Base-by-base conservation (phyloP, 1,140 invertebrate species). In the Portunus trituberculatus region DNA sequence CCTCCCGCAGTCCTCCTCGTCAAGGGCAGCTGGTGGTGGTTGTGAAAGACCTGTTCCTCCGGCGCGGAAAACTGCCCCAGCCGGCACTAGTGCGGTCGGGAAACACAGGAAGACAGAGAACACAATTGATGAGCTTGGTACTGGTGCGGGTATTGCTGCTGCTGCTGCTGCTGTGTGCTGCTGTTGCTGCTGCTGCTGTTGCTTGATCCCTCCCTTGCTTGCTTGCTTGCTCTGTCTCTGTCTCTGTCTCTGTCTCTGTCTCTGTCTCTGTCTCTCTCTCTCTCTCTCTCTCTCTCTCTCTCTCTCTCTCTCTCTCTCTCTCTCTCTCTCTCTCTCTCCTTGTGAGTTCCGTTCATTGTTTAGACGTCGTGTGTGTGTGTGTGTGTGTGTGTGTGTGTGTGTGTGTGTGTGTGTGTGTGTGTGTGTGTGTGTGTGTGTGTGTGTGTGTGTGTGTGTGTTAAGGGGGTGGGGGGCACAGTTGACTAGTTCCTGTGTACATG, bases 271-370 rank as follows among this genome's bases (percentile, higher is more conserved):
- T 76, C 67, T 76, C 67, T 76, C 67, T 76, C 67, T 76, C 67
- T 76, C 67, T 76, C 67, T 76, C 67, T 76, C 67, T 76, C 67
- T 76, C 67, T 76, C 67, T 76, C 67, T 76, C 67, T 76, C 67
- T n/a, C 67, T n/a, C 67, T n/a, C 20, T n/a, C 67, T n/a, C 20
- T n/a, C 67, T n/a, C 67, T 12, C 10, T 0, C 1, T 76, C 4
- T 25, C 67, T 76, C 16, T 76, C 25, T n/a, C 67, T 12, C 10
- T 0, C 1, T 76, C 4, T 25, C 67, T 76, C 16, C 25, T 20
- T 76, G 67, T 25, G 67, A 76, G 67, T 76, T 76, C 67, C 67
- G 67, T 76, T n/a, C 67, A 76, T 76, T 76, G 67, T 76, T 76
- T 20, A 7, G 25, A 7, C 20, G 12, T 1, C 67, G 67, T 76